These are phyloP conservation scores for Pluvianellus socialis DNA, from an alignment of 2,113 vertebrate genomes.

Conservation along the genomic window DNA sequence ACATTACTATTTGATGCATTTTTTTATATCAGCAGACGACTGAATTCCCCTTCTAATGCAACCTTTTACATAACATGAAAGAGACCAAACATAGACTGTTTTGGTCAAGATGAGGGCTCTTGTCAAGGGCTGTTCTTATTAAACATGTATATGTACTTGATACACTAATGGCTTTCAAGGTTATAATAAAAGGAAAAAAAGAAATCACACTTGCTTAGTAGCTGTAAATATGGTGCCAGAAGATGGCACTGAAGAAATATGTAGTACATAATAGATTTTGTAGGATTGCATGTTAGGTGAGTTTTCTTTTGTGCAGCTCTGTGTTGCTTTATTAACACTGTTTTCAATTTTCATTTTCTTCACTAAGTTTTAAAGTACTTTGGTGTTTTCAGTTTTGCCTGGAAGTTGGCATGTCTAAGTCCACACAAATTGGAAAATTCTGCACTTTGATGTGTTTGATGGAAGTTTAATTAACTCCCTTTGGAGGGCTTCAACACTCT, in stretches of 20 bases:
- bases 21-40: constrained; percentile 2
- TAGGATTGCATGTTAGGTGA: not conserved
- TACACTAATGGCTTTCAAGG: not conserved
- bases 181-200: not conserved
- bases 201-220: not conserved
- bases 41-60: not conserved
- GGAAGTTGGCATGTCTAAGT: not conserved
- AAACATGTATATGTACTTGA: not conserved
- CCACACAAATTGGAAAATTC: not conserved
- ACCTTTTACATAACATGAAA: not conserved
- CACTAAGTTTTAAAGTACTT: not conserved
- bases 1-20: not conserved
- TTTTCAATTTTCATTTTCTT: not conserved
- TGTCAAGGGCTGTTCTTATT: not conserved
- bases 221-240: not conserved
- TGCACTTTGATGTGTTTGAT: not conserved
- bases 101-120: not conserved
- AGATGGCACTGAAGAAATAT: not conserved
- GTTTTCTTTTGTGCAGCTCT: not conserved
- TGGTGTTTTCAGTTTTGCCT: not conserved
- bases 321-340: not conserved
- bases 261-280: not conserved
- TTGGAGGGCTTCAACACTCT: not conserved
- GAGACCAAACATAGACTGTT: not conserved
- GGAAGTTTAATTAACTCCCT: not conserved